Evolutionary conservation across 2,888 invertebrate species (phyloP).

Genomic region (Tetragonula carbonaria): DNA sequence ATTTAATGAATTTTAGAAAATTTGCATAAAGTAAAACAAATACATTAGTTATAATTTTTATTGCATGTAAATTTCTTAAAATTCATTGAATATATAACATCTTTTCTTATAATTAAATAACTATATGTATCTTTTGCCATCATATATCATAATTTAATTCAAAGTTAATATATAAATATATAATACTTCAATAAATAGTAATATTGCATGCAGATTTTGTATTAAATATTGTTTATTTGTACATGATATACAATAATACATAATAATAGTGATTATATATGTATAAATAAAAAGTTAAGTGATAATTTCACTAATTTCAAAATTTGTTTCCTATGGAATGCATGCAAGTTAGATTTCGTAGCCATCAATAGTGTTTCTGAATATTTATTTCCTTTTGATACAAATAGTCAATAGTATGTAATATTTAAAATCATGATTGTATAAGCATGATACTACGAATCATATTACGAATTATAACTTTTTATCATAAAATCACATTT

Average conservation of each 20-base stretch:
- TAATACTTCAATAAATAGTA: constrained; percentile 7
- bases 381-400: constrained; percentile 2
- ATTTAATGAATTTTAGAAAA: neutral
- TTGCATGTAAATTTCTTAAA: neutral
- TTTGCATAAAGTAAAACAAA: neutral
- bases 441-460: constrained; percentile 29
- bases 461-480: neutral
- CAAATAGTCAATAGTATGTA: neutral
- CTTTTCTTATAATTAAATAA: neutral
- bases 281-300: neutral
- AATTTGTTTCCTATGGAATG: neutral
- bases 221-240: constrained; percentile 2
- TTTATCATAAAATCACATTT: neutral
- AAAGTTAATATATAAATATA: neutral
- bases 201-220: constrained; percentile 36
- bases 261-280: constrained; percentile 20
- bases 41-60: neutral
- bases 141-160: neutral
- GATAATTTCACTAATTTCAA: neutral
- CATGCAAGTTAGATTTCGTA: constrained; percentile 10
- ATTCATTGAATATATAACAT: neutral
- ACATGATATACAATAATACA: constrained; percentile 1
- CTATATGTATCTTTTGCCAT: neutral
- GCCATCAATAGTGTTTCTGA: neutral
- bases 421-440: neutral